A percentile compares a stretch with the other conserved stretches of the same genome.
phyloP scores from a whole-genome alignment of 1,140 invertebrate genomes.

The Monochamus saltuarius region DNA sequence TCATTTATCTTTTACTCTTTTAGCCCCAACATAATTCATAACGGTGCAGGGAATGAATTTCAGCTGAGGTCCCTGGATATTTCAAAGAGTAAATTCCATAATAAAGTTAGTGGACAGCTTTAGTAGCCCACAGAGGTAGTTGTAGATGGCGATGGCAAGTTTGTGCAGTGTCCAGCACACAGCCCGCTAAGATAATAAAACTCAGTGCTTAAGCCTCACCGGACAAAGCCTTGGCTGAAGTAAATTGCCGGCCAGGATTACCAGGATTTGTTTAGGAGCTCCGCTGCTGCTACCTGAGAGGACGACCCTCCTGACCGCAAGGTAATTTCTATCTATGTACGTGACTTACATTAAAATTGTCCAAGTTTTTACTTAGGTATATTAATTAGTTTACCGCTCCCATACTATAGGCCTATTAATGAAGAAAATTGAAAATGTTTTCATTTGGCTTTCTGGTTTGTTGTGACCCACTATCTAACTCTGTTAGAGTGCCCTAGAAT shows the following conservation, averaged over 20 bases:
- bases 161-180: conserved; percentile 18
- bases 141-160: conserved; percentile 13
- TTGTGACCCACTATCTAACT: no score
- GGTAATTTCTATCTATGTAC: no score
- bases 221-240: conserved; percentile 52
- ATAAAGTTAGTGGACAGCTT: conserved; percentile 51
- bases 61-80: conserved; percentile 9
- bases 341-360: no score
- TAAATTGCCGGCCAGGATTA: conserved; percentile 57
- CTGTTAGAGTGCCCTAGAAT: no score
- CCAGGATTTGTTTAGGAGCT: conserved; percentile 54
- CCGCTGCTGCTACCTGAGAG: conserved; percentile 32
- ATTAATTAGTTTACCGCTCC: no score
- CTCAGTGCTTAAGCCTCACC: conserved; percentile 52
- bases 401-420: no score
- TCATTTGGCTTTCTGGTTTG: no score
- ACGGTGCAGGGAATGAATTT: conserved; percentile 1
- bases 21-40: no score
- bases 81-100: conserved; percentile 35
- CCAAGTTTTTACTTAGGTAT: no score
- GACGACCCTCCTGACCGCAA: conserved; percentile 23
- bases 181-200: conserved; percentile 54
- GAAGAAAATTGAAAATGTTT: no score
- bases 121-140: conserved; percentile 44
- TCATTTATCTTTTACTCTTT: no score